Conservation (phyloP, 2,888 invertebrate genomes). For the Caradrina clavipalpis region DNA sequence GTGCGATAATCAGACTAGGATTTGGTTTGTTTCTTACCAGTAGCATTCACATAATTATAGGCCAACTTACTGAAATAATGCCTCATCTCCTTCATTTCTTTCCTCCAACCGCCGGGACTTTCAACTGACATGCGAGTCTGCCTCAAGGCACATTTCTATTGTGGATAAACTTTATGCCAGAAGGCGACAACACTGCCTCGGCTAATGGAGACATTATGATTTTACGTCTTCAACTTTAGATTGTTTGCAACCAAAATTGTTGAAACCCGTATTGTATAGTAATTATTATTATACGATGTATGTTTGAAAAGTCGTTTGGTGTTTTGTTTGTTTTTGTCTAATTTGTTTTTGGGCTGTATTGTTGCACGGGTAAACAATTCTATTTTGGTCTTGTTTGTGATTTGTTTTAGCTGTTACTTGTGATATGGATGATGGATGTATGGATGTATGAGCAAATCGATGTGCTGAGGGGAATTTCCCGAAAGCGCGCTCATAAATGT, state of each 20-base stretch:
- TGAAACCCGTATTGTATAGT: conserved; percentile 57
- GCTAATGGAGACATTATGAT: conserved; percentile 64
- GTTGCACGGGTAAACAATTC: background rate
- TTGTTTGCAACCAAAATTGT: conserved; percentile 58
- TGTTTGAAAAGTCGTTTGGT: conserved; percentile 58
- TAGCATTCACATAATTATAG: too few relatives aligned
- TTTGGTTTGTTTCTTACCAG: too few relatives aligned
- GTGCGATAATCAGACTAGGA: too few relatives aligned
- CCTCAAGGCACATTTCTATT: conserved; percentile 70
- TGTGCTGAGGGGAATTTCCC: too few relatives aligned
- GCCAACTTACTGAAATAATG: too few relatives aligned
- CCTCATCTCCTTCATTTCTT: conserved; percentile 13
- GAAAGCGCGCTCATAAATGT: too few relatives aligned
- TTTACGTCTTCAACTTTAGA: conserved; percentile 61
- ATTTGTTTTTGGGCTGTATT: conserved; percentile 20
- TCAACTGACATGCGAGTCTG: conserved; percentile 67
- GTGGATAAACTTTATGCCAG: conserved; percentile 66
- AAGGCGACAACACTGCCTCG: conserved; percentile 65
- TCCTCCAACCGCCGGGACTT: conserved; percentile 5
- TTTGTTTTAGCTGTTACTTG: background rate
- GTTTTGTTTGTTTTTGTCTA: conserved; percentile 51
- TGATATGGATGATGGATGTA: too few relatives aligned
- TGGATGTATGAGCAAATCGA: too few relatives aligned
- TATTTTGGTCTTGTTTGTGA: background rate
- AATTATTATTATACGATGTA: conserved; percentile 64